Evolutionary conservation across 2,797 vertebrate genomes (phyloP).

Genomic region (Pygocentrus nattereri): DNA sequence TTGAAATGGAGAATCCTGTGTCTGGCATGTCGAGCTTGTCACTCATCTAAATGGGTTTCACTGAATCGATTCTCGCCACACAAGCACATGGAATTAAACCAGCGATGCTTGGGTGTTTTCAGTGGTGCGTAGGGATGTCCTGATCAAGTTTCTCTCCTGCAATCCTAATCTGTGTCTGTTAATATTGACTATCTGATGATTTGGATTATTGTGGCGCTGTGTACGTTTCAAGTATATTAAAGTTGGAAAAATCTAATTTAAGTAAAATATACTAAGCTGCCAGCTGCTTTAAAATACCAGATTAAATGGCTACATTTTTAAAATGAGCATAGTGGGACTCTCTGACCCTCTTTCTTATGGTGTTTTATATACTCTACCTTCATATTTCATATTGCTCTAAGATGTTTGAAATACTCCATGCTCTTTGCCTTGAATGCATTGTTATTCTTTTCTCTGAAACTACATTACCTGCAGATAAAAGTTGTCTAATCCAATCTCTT

Average conservation of each 20-base stretch:
- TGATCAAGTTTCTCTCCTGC: not conserved
- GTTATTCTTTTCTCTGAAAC: too few relatives aligned
- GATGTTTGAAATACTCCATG: not conserved
- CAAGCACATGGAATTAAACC: constrained; percentile 44
- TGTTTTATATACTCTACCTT: not conserved
- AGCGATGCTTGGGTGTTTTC: constrained; percentile 28
- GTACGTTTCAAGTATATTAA: not conserved
- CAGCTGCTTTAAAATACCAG: too few relatives aligned
- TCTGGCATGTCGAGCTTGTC: constrained; percentile 39
- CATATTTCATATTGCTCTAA: not conserved
- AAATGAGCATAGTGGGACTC: not conserved
- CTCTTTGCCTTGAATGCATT: too few relatives aligned
- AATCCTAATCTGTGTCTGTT: not conserved
- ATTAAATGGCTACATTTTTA: not conserved
- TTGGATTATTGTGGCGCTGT: not conserved
- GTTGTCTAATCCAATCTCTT: too few relatives aligned
- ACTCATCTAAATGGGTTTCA: constrained; percentile 55
- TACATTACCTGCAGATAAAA: too few relatives aligned
- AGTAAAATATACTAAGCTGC: too few relatives aligned
- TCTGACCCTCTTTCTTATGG: not conserved
- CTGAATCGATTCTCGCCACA: constrained; percentile 49
- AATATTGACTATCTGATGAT: not conserved
- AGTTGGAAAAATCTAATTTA: too few relatives aligned
- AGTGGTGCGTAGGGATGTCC: constrained; percentile 19
- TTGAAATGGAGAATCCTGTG: constrained; percentile 46